Evolutionary conservation across 2,888 invertebrate genomes (phyloP).

Genomic region (Smittia sp.): DNA sequence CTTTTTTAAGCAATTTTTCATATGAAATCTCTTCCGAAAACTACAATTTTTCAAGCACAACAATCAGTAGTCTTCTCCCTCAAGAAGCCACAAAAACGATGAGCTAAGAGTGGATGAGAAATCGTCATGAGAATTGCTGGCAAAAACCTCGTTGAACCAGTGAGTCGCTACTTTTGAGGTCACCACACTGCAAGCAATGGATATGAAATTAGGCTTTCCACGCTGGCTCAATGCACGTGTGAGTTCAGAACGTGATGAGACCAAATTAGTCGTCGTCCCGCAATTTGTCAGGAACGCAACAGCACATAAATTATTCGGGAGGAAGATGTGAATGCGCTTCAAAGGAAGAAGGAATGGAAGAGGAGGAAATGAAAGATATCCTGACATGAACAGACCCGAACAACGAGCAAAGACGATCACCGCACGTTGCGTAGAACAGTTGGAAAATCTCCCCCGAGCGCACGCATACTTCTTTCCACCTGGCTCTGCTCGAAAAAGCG

Average conservation of each 20-base stretch:
- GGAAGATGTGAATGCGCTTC: background rate
- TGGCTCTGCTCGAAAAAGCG: background rate
- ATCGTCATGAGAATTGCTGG: too few species aligned
- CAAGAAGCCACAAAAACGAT: too few species aligned
- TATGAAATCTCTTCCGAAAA: too few species aligned
- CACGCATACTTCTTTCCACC: background rate
- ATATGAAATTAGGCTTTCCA: background rate
- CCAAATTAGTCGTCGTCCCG: background rate
- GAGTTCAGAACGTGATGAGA: conserved; percentile 2
- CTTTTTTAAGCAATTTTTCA: too few species aligned
- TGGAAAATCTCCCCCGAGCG: background rate
- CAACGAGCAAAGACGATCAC: background rate
- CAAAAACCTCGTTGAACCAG: background rate
- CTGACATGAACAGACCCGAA: background rate
- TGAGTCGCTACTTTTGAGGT: background rate
- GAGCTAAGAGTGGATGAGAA: too few species aligned
- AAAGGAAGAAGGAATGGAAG: conserved; percentile 30
- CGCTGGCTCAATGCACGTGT: background rate
- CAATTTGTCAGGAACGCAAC: conserved; percentile 20
- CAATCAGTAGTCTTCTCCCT: too few species aligned
- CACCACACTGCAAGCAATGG: background rate
- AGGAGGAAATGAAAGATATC: conserved; percentile 16
- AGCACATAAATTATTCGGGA: conserved; percentile 24
- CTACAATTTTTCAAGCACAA: too few species aligned
- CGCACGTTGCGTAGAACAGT: conserved; percentile 4